A percentile compares a stretch with the other conserved stretches of the same genome.
Evolutionary conservation across 2,888 invertebrate species (phyloP).

Genomic region (Andrena trimmerana): DNA sequence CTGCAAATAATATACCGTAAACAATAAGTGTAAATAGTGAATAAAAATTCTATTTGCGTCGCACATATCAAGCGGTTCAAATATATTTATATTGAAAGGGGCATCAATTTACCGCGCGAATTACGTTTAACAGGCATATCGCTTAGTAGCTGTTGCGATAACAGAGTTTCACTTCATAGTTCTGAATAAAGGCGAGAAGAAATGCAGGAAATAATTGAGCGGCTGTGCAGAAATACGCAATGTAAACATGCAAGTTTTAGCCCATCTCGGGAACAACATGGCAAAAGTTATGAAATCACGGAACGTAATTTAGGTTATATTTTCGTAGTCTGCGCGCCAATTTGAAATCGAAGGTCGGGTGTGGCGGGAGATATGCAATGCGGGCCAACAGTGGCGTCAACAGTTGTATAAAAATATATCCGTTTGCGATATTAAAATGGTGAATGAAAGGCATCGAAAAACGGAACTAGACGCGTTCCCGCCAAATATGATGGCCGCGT

Average conservation of each 20-base stretch:
- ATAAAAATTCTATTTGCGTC: not conserved
- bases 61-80: not conserved
- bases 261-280: conserved; percentile 5
- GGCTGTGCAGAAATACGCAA: not conserved
- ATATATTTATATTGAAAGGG: not conserved
- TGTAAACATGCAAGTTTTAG: conserved; percentile 25
- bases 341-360: conserved; percentile 82
- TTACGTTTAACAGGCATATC: not conserved
- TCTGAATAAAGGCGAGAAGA: not conserved
- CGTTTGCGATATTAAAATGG: not conserved
- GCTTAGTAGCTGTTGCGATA: not conserved
- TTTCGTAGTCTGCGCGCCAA: conserved; percentile 79
- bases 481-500: conserved; percentile 74
- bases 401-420: conserved; percentile 24
- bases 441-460: not conserved
- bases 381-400: conserved; percentile 51
- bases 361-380: conserved; percentile 77
- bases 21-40: not conserved
- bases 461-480: conserved; percentile 56
- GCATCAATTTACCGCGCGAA: conserved; percentile 47
- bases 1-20: not conserved
- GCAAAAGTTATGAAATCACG: conserved; percentile 47
- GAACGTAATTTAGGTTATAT: conserved; percentile 80
- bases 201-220: not conserved
- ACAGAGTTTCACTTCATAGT: not conserved